Base-by-base conservation (phyloP, 2,888 invertebrate species). In the Drosophila neoperkinsi region DNA sequence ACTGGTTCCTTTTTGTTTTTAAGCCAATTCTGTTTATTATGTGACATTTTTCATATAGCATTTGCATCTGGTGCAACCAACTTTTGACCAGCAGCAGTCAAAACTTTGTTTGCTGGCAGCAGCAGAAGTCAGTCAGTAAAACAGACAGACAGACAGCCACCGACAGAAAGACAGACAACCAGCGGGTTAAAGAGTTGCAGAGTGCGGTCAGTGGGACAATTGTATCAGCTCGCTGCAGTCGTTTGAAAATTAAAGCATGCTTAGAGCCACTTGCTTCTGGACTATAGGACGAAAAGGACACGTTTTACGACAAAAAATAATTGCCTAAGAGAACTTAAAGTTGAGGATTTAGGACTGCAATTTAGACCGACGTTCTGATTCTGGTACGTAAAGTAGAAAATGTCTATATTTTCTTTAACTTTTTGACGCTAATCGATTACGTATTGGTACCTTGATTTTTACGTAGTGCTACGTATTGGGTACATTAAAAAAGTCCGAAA, bases 51-150 rank as follows among this genome's bases (percentile, higher is more conserved):
- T 63, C 38, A 33, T 49, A 51, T 60, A 33, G 33, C 41, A 76
- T 76, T 71, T 74, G 56, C 77, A 64, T 71, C 60, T 28, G 49
- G 51, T 51, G 33, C 51, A 56, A 36, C 28, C 60, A 63, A 68
- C 49, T 63, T 67, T 59, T 78, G 62, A 51, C 53, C 75, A 67
- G 49, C 58, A 25, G 58, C 59, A 70, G 52, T 68, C 63, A 38
- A 67, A 52, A 74, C 74, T 79, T 76, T 79, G 60, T 74, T 74
- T 74, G 67, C 62, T 43, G 60, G 36, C 13, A 36, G 36, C 43
- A 51, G 25, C 38, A 43, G 28, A 43, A 49, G 69, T 51, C 46
- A 56, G 57, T 30, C 60, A 55, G 58, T 25, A 13, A 55, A 55
- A 11, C 33, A 31, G 53, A 28, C 30, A 49, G 36, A 7, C 1